Evolutionary conservation across 37 sponge, comb jelly and placozoan genomes (phyloP).

Genomic region (Axinella damicornis): DNA sequence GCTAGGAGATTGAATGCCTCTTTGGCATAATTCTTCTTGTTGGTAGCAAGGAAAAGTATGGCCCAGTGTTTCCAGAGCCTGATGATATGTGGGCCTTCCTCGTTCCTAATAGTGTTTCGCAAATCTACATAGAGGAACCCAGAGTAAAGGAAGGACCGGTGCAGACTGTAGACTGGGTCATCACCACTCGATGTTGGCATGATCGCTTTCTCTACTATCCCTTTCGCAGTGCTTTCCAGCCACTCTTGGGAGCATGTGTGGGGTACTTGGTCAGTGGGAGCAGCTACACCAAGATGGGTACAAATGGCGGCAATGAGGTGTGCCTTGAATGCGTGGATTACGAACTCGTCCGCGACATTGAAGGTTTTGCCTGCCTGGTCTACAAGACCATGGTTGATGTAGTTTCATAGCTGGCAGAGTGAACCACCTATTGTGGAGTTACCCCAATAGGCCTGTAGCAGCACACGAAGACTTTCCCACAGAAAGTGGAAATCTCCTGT

Average conservation of each 20-base stretch:
- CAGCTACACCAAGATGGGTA: background rate
- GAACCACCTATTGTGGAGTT: background rate
- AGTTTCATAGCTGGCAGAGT: background rate
- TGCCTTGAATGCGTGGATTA: background rate
- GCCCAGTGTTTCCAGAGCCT: background rate
- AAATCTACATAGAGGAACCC: conserved; percentile 9
- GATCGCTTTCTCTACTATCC: background rate
- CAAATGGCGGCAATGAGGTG: conserved; percentile 9
- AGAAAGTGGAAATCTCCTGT: too few species aligned
- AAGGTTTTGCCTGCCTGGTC: too few species aligned
- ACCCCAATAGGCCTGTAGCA: background rate
- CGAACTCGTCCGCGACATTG: too few species aligned
- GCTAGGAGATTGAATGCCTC: conserved; percentile 1
- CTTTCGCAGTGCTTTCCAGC: background rate
- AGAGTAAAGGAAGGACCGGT: background rate
- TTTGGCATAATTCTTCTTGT: background rate
- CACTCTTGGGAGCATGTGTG: background rate
- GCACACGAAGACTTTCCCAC: too few species aligned
- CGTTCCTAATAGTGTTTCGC: background rate
- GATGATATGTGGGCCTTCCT: conserved; percentile 14
- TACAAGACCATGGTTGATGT: too few species aligned
- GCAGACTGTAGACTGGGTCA: background rate
- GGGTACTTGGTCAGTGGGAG: background rate
- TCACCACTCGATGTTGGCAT: background rate
- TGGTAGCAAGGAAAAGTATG: background rate